Evolutionary conservation across 2,113 vertebrate species (phyloP).

Genomic region (Bostrychus sinensis): DNA sequence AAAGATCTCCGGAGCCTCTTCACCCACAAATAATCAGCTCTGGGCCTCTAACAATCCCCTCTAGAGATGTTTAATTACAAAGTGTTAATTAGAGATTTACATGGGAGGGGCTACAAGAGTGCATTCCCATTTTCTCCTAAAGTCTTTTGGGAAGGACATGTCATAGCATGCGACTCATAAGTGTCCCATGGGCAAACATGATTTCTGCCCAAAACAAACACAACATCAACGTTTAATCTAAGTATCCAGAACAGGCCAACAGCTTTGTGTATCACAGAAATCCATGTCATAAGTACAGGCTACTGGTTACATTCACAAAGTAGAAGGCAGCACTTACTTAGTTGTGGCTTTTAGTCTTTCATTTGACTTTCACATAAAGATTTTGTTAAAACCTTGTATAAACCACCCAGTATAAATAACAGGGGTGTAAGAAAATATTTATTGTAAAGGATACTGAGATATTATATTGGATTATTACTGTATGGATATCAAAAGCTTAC

Average conservation of each 20-base stretch:
- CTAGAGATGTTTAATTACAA: constrained; percentile 73
- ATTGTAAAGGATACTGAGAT: no score
- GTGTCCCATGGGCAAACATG: constrained; percentile 39
- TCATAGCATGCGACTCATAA: constrained; percentile 64
- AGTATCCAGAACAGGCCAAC: background rate
- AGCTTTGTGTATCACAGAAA: background rate
- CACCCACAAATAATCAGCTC: constrained; percentile 64
- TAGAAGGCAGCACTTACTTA: no score
- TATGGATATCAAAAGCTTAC: no score
- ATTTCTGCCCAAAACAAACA: constrained; percentile 53
- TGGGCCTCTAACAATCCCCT: constrained; percentile 64
- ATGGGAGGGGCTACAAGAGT: constrained; percentile 55
- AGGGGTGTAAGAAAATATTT: no score
- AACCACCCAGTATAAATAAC: no score
- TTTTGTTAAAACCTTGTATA: no score
- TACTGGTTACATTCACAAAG: no score
- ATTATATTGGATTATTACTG: no score
- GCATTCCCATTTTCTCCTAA: constrained; percentile 57
- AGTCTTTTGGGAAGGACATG: constrained; percentile 69
- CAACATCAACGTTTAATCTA: constrained; percentile 8
- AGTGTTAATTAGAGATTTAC: constrained; percentile 77
- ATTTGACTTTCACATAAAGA: no score
- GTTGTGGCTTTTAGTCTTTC: no score
- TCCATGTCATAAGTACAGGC: no score
- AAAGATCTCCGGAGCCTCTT: constrained; percentile 59